A percentile compares a stretch with the other conserved stretches of the same genome.
Evolutionary conservation across 2,113 vertebrate species (phyloP).

Genomic region (Pelusios castaneus): DNA sequence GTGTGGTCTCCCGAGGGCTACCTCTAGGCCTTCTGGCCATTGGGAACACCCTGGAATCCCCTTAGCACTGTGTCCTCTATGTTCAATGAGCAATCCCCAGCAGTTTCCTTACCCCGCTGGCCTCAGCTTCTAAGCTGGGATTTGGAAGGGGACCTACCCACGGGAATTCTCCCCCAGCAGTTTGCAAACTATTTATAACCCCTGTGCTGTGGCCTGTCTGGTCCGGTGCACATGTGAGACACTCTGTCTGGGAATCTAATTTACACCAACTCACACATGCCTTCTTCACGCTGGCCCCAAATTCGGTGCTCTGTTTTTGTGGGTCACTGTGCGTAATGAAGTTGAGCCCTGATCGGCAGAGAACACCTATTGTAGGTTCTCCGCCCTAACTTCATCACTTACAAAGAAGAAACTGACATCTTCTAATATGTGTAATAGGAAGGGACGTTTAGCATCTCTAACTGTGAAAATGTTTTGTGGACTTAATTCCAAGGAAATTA

Average conservation of each 20-base stretch:
- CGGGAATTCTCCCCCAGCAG: not conserved
- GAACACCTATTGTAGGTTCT: not conserved
- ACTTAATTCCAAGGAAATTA: conserved; percentile 63
- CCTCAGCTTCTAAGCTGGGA: not conserved
- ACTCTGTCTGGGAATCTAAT: not conserved
- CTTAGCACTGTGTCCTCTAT: not conserved
- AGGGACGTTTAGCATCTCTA: not conserved
- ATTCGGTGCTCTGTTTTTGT: not conserved
- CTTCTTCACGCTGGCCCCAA: not conserved
- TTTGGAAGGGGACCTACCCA: not conserved
- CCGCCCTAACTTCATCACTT: fast-evolving
- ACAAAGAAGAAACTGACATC: conserved; percentile 37
- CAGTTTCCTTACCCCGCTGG: not conserved
- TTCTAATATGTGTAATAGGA: not conserved
- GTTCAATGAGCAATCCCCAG: not conserved
- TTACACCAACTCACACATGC: not conserved
- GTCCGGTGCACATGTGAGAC: not conserved
- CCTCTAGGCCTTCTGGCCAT: not conserved
- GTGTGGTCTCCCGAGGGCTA: not conserved
- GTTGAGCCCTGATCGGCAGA: not conserved
- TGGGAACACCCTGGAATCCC: not conserved
- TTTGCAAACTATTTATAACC: not conserved
- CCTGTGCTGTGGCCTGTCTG: not conserved
- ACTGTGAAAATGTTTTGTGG: conserved; percentile 24
- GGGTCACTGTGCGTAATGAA: not conserved